Conservation (phyloP, 2,888 invertebrate genomes). For the Hartigia nigra region DNA sequence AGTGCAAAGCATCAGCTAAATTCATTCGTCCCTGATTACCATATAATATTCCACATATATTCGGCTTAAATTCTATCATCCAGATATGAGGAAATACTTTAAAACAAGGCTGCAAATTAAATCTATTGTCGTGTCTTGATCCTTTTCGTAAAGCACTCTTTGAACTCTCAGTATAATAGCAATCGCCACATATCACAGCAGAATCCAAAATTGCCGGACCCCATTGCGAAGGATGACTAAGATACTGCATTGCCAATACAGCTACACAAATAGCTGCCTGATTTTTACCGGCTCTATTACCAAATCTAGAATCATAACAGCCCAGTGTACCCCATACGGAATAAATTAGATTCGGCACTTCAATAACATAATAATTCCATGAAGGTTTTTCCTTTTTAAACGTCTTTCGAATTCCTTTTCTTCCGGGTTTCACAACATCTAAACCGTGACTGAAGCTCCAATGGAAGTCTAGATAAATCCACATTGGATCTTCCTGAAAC, state of each 20-base stretch:
- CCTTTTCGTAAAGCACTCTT: slow-evolving; percentile 32
- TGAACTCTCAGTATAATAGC: slow-evolving; percentile 54
- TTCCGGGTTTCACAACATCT: slow-evolving; percentile 12
- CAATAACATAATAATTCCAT: slow-evolving; percentile 58
- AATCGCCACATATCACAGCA: slow-evolving; percentile 56
- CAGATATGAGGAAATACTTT: slow-evolving; percentile 54
- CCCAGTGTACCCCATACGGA: slow-evolving; percentile 61
- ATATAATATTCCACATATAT: slow-evolving; percentile 52
- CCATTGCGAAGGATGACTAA: slow-evolving; percentile 58
- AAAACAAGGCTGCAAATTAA: slow-evolving; percentile 47
- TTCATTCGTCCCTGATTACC: slow-evolving; percentile 35
- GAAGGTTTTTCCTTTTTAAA: slow-evolving; percentile 16
- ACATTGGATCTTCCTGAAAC: slow-evolving; percentile 59
- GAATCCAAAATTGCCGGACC: slow-evolving; percentile 56
- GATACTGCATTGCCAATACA: slow-evolving; percentile 48
- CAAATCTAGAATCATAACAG: slow-evolving; percentile 51
- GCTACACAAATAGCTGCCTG: slow-evolving; percentile 55
- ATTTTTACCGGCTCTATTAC: slow-evolving; percentile 51
- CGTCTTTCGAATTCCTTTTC: slow-evolving; percentile 7
- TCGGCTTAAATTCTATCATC: slow-evolving; percentile 46
- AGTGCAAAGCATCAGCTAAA: slow-evolving; percentile 38
- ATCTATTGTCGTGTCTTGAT: slow-evolving; percentile 42
- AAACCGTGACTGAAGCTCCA: slow-evolving; percentile 52
- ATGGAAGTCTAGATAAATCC: slow-evolving; percentile 60
- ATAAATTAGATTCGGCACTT: slow-evolving; percentile 54